These are phyloP conservation scores for Holcopasites calliopsidis DNA, from an alignment of 1,140 invertebrate genomes.

Conservation along the genomic window DNA sequence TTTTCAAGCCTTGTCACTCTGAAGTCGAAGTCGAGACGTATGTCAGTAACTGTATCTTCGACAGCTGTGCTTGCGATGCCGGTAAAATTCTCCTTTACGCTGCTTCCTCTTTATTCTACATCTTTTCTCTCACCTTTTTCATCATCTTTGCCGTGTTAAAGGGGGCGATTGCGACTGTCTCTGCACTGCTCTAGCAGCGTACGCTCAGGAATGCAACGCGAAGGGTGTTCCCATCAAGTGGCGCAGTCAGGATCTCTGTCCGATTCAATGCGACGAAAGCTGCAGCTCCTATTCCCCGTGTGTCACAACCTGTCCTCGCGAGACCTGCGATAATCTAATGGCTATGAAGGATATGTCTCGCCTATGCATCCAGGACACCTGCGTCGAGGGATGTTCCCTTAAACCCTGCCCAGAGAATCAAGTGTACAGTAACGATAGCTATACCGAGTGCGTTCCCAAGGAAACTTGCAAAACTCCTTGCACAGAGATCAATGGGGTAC, in stretches of 20 bases:
- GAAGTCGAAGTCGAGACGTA: constrained; percentile 87
- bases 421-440: constrained; percentile 85
- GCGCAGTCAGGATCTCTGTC: constrained; percentile 90
- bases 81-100: no score
- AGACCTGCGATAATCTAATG: constrained; percentile 91
- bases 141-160: constrained; percentile 50
- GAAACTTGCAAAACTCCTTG: constrained; percentile 86
- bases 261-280: constrained; percentile 91
- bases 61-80: constrained; percentile 91
- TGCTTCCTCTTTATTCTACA: no score
- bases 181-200: constrained; percentile 92
- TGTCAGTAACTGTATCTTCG: constrained; percentile 86
- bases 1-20: constrained; percentile 89
- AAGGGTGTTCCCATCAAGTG: constrained; percentile 88
- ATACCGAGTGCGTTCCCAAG: constrained; percentile 86
- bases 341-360: constrained; percentile 81
- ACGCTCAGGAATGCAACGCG: constrained; percentile 89
- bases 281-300: constrained; percentile 90
- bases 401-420: constrained; percentile 86
- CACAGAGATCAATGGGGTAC: constrained; percentile 83
- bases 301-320: constrained; percentile 88
- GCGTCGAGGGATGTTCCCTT: constrained; percentile 88
- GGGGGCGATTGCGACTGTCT: constrained; percentile 95
- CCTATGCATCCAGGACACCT: constrained; percentile 86
- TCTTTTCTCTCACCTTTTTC: no score